Conservation (phyloP, 2,113 vertebrate genomes). For the Centropus bengalensis region DNA sequence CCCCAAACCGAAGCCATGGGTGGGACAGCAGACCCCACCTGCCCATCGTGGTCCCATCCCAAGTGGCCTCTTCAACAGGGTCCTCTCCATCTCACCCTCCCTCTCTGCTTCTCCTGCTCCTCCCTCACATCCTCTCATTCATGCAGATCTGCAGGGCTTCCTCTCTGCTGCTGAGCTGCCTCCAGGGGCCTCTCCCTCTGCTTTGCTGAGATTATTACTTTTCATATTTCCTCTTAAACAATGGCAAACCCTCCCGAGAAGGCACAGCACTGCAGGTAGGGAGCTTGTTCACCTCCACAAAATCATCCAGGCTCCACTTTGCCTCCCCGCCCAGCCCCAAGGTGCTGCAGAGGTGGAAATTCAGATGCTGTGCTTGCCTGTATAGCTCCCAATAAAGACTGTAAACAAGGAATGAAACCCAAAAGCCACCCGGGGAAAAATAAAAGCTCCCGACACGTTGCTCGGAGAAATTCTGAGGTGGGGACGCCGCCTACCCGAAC, state of each 20-base stretch:
- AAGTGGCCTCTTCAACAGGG: rapidly evolving
- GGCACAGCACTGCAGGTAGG: rapidly evolving
- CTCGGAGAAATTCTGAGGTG: neutral
- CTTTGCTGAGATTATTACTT: neutral
- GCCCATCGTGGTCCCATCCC: neutral
- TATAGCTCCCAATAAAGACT: neutral
- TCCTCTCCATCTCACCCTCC: neutral
- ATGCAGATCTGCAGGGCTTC: neutral
- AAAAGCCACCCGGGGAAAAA: neutral
- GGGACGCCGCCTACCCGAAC: neutral
- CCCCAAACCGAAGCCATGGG: rapidly evolving
- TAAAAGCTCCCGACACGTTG: neutral
- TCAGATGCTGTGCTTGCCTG: neutral
- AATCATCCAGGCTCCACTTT: neutral
- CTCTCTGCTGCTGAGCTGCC: neutral
- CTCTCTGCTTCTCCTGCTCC: neutral
- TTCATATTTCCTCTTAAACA: neutral
- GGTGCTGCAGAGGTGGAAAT: neutral
- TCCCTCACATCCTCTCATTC: neutral
- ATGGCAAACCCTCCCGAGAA: neutral
- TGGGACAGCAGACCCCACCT: neutral
- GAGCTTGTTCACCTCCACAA: neutral
- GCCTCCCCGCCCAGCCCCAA: neutral
- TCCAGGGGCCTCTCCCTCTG: neutral
- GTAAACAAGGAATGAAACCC: neutral